phyloP scores from a whole-genome alignment of 2,797 vertebrate species.

The Enteromius anoplus region DNA sequence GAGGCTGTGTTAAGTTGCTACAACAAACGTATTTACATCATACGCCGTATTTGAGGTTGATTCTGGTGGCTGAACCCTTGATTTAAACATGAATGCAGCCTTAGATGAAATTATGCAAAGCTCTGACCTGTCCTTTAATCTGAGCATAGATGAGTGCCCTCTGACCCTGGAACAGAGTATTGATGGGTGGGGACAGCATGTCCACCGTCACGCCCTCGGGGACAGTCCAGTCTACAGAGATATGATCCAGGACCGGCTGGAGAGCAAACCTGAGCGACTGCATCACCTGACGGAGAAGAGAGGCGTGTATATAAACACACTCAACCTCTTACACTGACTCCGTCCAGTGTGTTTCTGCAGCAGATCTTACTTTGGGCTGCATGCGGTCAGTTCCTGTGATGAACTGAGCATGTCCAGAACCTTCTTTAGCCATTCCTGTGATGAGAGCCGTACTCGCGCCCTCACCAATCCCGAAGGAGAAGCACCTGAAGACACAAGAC shows the following conservation, averaged over 20 bases:
- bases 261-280: constrained; percentile 57
- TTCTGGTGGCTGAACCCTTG: neutral
- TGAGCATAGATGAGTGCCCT: constrained; percentile 76
- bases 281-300: constrained; percentile 67
- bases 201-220: neutral
- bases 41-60: too few relatives aligned
- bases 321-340: constrained; percentile 70
- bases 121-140: constrained; percentile 60
- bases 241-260: neutral
- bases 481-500: constrained; percentile 4
- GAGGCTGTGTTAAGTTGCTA: neutral
- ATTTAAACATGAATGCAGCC: neutral
- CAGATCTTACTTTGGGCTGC: constrained; percentile 80
- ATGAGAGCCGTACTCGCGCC: constrained; percentile 83
- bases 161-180: constrained; percentile 79
- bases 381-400: constrained; percentile 79
- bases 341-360: constrained; percentile 52
- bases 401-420: constrained; percentile 79
- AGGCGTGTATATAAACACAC: constrained; percentile 66
- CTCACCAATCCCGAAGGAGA: constrained; percentile 84
- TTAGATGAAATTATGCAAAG: constrained; percentile 46
- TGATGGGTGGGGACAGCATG: constrained; percentile 1
- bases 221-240: neutral
- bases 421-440: constrained; percentile 78
- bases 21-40: too few relatives aligned